These are phyloP conservation scores for Cichlasoma orientale DNA, from an alignment of 2,797 vertebrate genomes.

Conservation along the genomic window DNA sequence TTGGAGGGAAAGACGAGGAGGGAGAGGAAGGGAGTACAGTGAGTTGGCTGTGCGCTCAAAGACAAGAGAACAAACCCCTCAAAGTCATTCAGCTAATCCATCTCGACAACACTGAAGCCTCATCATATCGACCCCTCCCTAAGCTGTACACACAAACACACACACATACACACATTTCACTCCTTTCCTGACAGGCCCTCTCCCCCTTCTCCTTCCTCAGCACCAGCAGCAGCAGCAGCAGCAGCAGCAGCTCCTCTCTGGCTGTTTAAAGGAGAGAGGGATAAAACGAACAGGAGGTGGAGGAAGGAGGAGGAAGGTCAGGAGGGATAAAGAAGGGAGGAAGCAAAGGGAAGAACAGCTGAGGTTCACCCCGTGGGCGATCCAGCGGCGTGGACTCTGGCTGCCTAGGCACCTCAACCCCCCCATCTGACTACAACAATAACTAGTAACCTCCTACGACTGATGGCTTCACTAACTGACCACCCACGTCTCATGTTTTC, in stretches of 20 bases:
- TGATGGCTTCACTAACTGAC: slow-evolving; percentile 70
- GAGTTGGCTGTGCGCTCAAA: slow-evolving; percentile 73
- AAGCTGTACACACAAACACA: slow-evolving; percentile 58
- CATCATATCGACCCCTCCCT: slow-evolving; percentile 77
- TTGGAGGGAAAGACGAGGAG: slow-evolving; percentile 22
- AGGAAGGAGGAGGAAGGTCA: slow-evolving; percentile 57
- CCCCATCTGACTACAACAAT: slow-evolving; percentile 52
- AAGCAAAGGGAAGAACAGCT: slow-evolving; percentile 54
- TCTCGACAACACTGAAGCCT: slow-evolving; percentile 81
- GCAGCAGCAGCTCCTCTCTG: slow-evolving; percentile 30
- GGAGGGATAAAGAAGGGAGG: slow-evolving; percentile 34
- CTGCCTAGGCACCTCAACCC: slow-evolving; percentile 5
- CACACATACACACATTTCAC: slow-evolving; percentile 58
- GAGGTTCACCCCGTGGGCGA: slow-evolving; percentile 56
- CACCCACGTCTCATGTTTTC: slow-evolving; percentile 44
- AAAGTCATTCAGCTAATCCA: slow-evolving; percentile 83
- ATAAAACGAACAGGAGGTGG: slow-evolving; percentile 49
- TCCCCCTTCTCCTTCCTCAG: background rate
- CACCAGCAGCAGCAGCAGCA: background rate
- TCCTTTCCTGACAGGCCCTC: slow-evolving; percentile 54
- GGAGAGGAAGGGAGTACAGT: slow-evolving; percentile 47
- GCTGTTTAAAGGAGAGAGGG: slow-evolving; percentile 45
- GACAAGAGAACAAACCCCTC: slow-evolving; percentile 79
- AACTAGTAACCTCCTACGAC: slow-evolving; percentile 45
- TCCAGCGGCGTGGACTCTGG: slow-evolving; percentile 9